phyloP scores from a whole-genome alignment of 1,140 invertebrate genomes.

The Calephelis nemesis region DNA sequence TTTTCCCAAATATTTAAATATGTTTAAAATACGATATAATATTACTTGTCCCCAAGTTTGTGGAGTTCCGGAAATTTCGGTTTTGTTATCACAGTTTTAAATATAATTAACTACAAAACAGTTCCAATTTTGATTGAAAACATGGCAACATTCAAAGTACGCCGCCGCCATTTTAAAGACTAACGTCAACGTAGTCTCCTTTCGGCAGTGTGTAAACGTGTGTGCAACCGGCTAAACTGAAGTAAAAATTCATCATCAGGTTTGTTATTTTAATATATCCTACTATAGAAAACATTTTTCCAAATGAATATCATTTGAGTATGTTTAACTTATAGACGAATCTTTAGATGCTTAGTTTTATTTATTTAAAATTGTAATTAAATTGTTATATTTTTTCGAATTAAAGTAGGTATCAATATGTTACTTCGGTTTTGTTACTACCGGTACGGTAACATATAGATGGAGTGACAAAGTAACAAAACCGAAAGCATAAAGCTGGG shows the following conservation, averaged over 20 bases:
- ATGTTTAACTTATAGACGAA: background rate
- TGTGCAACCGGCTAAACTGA: background rate
- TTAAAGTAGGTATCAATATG: no score
- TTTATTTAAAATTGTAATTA: background rate
- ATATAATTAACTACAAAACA: no score
- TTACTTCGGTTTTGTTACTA: no score
- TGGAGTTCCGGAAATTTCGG: no score
- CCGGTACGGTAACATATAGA: no score
- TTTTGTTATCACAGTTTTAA: no score
- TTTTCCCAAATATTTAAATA: background rate
- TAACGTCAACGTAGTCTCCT: background rate
- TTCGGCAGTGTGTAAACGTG: background rate
- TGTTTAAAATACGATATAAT: no score
- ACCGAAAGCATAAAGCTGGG: no score
- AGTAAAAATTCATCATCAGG: background rate
- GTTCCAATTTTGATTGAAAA: background rate
- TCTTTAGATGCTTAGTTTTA: background rate
- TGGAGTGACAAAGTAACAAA: no score
- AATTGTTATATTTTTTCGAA: background rate
- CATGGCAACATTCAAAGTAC: background rate
- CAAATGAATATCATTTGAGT: background rate
- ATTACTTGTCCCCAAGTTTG: no score
- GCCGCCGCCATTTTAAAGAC: background rate
- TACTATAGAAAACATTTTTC: slow-evolving; percentile 2
- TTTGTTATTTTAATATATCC: background rate